Evolutionary conservation across 2,113 vertebrate genomes (phyloP), one percentile per base, ranked within the genome.

Genomic region (Scytalopus superciliaris): DNA sequence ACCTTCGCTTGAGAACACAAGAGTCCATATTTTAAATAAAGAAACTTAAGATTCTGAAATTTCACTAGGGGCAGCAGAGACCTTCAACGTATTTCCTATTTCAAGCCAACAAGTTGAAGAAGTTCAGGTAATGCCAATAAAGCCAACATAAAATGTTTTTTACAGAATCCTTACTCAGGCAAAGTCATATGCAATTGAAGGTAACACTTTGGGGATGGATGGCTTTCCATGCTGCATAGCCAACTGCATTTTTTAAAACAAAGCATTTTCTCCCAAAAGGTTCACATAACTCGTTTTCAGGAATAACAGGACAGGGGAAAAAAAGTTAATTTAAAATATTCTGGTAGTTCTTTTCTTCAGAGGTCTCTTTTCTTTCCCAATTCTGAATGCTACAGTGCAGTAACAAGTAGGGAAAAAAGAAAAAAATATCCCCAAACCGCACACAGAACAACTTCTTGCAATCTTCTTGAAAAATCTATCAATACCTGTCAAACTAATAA

Each of bases 251-350:
- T 45, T 16, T 79, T 79, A 80, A 35, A 80, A 62, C 13, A 18
- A 31, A 52, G 24, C 5, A 42, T 69, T 77, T 89, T 84, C 50
- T 42, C 59, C 25, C 10, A 12, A 28, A 72, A 86, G 12, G 7
- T 27, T 92, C 13, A 49, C 44, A 75, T 42, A 5, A 67, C 21
- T 84, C 57, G 35, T 45, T 90, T 81, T 53, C 18, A 53, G 10
- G 6, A 75, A 23, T 18, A 76, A 40, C 9, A 77, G n/a, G 6
- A n/a, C 16, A 2, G 16, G 18, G 6, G 4, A 0, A 8, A 9
- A 40, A 10, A 45, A 50, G 7, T 39, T 47, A 27, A 89, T 49
- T 63, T 45, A 63, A 83, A 69, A 56, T 53, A 82, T 24, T 37
- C 21, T 44, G 7, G 19, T 21, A 84, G 40, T 47, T 52, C 19